Evolutionary conservation across 2,888 invertebrate genomes (phyloP).

Genomic region (Gari tellinella): DNA sequence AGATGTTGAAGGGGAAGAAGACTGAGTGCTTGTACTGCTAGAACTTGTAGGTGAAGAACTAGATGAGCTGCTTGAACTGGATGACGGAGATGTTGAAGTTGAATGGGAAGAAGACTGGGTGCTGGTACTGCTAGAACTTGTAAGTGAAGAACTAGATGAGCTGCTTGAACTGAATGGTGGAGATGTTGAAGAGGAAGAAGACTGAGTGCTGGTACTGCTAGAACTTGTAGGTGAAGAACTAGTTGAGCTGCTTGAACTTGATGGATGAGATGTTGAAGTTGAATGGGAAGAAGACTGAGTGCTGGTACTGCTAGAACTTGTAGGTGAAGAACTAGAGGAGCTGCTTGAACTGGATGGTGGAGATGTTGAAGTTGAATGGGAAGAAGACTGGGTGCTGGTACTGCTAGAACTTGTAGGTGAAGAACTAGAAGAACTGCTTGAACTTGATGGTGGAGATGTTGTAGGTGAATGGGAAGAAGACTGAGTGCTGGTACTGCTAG

Average conservation of each 20-base stretch:
- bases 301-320: background rate
- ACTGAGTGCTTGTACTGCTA: too few relatives aligned
- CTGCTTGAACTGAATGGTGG: background rate
- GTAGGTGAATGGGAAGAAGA: background rate
- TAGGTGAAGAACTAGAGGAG: background rate
- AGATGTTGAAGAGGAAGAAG: background rate
- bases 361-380: background rate
- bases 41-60: background rate
- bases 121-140: background rate
- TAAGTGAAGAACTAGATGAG: background rate
- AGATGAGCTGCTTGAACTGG: background rate
- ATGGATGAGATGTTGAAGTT: background rate
- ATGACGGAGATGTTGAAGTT: background rate
- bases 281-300: background rate
- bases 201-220: too few relatives aligned
- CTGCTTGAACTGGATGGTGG: too few relatives aligned
- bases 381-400: background rate
- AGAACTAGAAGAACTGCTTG: background rate
- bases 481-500: background rate
- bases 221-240: too few relatives aligned
- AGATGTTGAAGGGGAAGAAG: too few relatives aligned
- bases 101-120: background rate
- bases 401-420: background rate
- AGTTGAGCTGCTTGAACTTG: background rate
- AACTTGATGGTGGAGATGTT: too few relatives aligned